Evolutionary conservation across 2,113 vertebrate genomes (phyloP).

Genomic region (Dissostichus mawsoni): DNA sequence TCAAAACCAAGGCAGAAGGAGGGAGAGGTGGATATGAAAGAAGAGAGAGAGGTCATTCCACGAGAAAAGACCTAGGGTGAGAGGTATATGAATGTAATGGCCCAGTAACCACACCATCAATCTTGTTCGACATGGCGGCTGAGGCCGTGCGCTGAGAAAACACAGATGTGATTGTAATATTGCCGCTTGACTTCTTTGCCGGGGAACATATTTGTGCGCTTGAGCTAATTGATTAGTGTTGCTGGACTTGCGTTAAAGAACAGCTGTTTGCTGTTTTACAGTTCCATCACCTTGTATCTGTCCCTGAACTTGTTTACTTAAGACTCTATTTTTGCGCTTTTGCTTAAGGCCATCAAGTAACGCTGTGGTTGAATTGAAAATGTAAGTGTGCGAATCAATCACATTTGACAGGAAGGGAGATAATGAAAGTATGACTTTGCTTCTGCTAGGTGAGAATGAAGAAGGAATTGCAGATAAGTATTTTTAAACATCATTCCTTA

Average conservation of each 20-base stretch:
- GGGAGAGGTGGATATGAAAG: constrained; percentile 1
- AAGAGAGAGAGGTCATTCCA: constrained; percentile 63
- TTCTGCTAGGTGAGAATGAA: background rate
- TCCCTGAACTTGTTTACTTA: background rate
- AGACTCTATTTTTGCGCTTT: background rate
- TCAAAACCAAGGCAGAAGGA: constrained; percentile 11
- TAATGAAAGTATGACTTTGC: background rate
- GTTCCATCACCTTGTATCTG: constrained; percentile 7
- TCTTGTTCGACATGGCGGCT: constrained; percentile 69
- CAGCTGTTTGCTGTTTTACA: constrained; percentile 24
- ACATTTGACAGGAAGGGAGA: constrained; percentile 14
- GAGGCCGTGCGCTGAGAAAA: constrained; percentile 62
- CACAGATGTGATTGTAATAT: constrained; percentile 72
- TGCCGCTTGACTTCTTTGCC: constrained; percentile 62
- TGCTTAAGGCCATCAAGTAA: background rate
- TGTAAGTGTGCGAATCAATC: background rate
- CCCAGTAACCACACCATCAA: constrained; percentile 70
- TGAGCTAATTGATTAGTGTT: constrained; percentile 67
- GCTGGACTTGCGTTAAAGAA: constrained; percentile 40
- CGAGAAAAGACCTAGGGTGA: constrained; percentile 62
- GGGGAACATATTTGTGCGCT: constrained; percentile 50
- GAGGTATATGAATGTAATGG: constrained; percentile 71
- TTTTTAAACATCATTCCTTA: background rate
- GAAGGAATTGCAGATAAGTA: background rate
- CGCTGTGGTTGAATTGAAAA: background rate